A percentile compares a stretch with the other conserved stretches of the same genome.
These are phyloP conservation scores for Cheilosia grossa DNA, from an alignment of 2,888 invertebrate species.

Conservation along the genomic window DNA sequence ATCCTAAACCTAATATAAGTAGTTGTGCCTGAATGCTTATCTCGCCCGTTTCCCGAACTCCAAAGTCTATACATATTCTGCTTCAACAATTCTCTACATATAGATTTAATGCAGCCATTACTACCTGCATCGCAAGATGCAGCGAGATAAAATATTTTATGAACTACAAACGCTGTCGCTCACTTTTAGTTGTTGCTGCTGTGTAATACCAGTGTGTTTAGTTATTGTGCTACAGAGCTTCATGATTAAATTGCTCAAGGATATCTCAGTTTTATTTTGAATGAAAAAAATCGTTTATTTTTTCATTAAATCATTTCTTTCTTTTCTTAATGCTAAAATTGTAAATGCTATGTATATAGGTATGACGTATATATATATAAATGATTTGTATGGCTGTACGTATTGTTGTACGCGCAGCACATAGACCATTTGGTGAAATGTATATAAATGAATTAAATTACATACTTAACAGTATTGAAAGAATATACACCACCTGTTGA, in stretches of 20 bases:
- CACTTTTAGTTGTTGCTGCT: neutral
- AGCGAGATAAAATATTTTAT: neutral
- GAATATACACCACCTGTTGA: slow-evolving; percentile 74
- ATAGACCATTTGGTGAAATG: slow-evolving; percentile 38
- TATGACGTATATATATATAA: slow-evolving; percentile 14
- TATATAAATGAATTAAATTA: slow-evolving; percentile 49
- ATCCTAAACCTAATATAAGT: too few relatives aligned
- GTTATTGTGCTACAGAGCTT: slow-evolving; percentile 71
- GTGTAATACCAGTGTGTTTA: slow-evolving; percentile 30
- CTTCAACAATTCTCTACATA: neutral
- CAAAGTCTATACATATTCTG: slow-evolving; percentile 19
- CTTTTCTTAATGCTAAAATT: slow-evolving; percentile 64
- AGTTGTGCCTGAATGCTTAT: too few relatives aligned
- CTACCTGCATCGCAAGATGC: neutral
- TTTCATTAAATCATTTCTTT: slow-evolving; percentile 68
- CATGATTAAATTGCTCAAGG: slow-evolving; percentile 67
- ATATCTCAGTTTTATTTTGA: slow-evolving; percentile 68
- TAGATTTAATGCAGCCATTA: neutral
- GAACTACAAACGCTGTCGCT: neutral
- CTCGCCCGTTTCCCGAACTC: slow-evolving; percentile 24
- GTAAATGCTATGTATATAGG: slow-evolving; percentile 42
- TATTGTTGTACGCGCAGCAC: slow-evolving; percentile 35
- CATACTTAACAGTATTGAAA: slow-evolving; percentile 69
- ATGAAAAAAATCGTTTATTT: slow-evolving; percentile 75
- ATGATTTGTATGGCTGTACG: slow-evolving; percentile 29